A percentile compares a stretch with the other conserved stretches of the same genome.
phyloP scores from a whole-genome alignment of 2,888 invertebrate genomes.

The Didymodactylos carnosus region DNA sequence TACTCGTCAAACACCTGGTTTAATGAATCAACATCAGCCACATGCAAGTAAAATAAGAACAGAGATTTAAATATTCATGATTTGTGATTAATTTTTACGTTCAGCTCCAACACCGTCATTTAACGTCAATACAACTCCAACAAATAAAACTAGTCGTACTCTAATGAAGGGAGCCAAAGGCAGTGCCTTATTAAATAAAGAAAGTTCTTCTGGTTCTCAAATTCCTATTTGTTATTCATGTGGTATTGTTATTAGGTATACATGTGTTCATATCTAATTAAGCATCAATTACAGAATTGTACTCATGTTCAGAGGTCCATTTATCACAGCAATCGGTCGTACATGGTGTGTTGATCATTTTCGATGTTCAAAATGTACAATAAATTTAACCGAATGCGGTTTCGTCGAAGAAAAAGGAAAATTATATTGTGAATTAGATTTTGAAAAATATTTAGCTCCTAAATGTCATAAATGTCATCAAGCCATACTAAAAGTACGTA shows the following conservation, averaged over 20 bases:
- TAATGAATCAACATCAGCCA: no score
- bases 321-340: slow-evolving; percentile 84
- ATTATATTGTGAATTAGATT: slow-evolving; percentile 90
- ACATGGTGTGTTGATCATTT: slow-evolving; percentile 99
- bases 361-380: slow-evolving; percentile 76
- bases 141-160: neutral
- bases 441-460: slow-evolving; percentile 87
- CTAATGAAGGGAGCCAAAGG: neutral
- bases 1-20: no score
- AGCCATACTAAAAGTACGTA: slow-evolving; percentile 68
- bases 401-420: slow-evolving; percentile 92
- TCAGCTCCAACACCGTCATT: neutral
- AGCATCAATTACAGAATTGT: no score
- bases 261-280: neutral
- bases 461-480: slow-evolving; percentile 74
- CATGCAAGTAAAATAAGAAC: no score
- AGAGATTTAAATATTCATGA: no score
- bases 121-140: neutral
- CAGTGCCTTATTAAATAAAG: slow-evolving; percentile 5
- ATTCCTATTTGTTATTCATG: neutral
- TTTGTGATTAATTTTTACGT: neutral
- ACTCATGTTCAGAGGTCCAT: slow-evolving; percentile 65
- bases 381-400: slow-evolving; percentile 75
- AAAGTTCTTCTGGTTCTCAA: neutral
- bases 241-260: neutral